A percentile compares a stretch with the other conserved stretches of the same genome.
phyloP scores from a whole-genome alignment of 2,797 vertebrate species.

The Coreius guichenoti region DNA sequence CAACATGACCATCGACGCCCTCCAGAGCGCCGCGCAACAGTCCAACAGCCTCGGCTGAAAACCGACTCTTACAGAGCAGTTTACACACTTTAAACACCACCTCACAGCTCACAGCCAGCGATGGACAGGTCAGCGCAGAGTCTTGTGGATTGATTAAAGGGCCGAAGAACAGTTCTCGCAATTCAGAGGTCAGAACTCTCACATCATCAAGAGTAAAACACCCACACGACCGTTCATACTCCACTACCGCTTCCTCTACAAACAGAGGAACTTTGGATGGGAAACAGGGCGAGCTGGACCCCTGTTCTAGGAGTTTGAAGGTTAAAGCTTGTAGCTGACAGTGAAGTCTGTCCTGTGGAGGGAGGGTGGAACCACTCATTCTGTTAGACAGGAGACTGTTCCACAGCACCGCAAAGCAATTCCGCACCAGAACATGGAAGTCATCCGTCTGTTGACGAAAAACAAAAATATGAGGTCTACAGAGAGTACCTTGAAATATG shows the following conservation, averaged over 20 bases:
- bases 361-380: background rate
- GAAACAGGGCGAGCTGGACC: constrained; percentile 44
- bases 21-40: constrained; percentile 63
- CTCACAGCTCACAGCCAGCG: constrained; percentile 73
- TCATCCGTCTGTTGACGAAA: constrained; percentile 71
- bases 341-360: constrained; percentile 65
- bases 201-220: constrained; percentile 70
- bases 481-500: background rate
- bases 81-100: constrained; percentile 75
- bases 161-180: constrained; percentile 58
- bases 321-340: constrained; percentile 80
- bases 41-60: constrained; percentile 65
- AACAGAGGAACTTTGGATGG: constrained; percentile 68
- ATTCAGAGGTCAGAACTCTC: constrained; percentile 72
- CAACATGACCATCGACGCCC: constrained; percentile 53
- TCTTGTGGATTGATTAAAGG: constrained; percentile 37
- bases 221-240: constrained; percentile 72
- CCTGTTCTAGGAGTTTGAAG: constrained; percentile 84
- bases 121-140: background rate
- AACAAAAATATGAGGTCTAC: background rate
- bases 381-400: constrained; percentile 65
- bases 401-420: constrained; percentile 86
- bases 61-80: constrained; percentile 77
- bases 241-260: constrained; percentile 69
- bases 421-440: constrained; percentile 72